Conservation (phyloP, 2,113 vertebrate genomes). For the Shinisaurus crocodilurus region DNA sequence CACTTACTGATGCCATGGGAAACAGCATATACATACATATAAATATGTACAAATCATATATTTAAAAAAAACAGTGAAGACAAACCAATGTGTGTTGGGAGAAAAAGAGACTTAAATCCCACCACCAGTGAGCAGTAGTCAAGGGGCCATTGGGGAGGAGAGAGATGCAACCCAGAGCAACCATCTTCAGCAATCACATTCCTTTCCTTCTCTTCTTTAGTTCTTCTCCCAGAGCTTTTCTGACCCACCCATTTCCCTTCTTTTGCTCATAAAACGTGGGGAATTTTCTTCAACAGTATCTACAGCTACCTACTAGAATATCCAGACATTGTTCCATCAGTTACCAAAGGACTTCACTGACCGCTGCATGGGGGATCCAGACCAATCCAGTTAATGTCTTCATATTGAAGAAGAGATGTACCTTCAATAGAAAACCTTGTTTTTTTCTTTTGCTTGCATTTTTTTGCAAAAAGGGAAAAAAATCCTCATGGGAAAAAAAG, state of each 20-base stretch:
- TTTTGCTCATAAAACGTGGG: slow-evolving; percentile 67
- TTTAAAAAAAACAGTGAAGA: slow-evolving; percentile 72
- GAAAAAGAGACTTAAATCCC: slow-evolving; percentile 64
- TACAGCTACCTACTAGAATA: slow-evolving; percentile 67
- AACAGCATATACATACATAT: slow-evolving; percentile 67
- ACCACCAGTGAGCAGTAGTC: slow-evolving; percentile 65
- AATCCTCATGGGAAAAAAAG: slow-evolving; percentile 62
- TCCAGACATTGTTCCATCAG: slow-evolving; percentile 68
- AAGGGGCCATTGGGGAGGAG: slow-evolving; percentile 58
- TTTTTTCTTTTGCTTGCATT: slow-evolving; percentile 85
- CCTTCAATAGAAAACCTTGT: slow-evolving; percentile 85
- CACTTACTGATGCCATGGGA: slow-evolving; percentile 68
- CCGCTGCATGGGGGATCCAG: slow-evolving; percentile 84
- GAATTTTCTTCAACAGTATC: slow-evolving; percentile 70
- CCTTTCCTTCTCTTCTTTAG: slow-evolving; percentile 69
- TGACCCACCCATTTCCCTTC: slow-evolving; percentile 45
- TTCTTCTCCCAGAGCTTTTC: slow-evolving; percentile 44
- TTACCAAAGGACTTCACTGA: slow-evolving; percentile 83
- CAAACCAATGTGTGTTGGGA: slow-evolving; percentile 59
- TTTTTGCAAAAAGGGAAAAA: slow-evolving; percentile 80
- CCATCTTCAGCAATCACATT: slow-evolving; percentile 67
- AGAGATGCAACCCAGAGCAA: slow-evolving; percentile 32
- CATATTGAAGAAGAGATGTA: slow-evolving; percentile 91
- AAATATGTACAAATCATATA: slow-evolving; percentile 73
- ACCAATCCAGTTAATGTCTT: slow-evolving; percentile 88